Percentiles rank a stretch among this genome's conserved stretches.
Evolutionary conservation across 1,140 invertebrate genomes (phyloP).

Genomic region (Heliconius melpomene): DNA sequence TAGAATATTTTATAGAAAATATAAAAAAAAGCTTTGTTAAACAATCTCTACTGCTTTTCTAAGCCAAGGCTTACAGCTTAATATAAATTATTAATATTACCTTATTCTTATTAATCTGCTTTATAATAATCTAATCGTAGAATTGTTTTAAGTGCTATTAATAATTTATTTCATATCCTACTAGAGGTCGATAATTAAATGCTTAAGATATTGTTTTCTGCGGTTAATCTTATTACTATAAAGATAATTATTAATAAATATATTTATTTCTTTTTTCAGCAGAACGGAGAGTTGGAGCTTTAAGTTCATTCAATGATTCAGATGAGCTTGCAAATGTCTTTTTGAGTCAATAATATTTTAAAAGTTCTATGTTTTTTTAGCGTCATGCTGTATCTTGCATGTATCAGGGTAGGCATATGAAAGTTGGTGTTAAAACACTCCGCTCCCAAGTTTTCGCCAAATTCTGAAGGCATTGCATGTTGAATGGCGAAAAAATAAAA

Average conservation of each 20-base stretch:
- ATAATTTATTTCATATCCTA: not conserved
- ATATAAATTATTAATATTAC: not conserved
- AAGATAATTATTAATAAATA: not conserved
- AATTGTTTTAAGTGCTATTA: not conserved
- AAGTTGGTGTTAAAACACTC: too few relatives aligned
- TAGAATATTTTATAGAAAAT: not conserved
- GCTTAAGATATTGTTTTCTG: slow-evolving; percentile 4
- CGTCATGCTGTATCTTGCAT: too few relatives aligned
- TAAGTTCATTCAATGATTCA: too few relatives aligned
- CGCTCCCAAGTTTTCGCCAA: too few relatives aligned
- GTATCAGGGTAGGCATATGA: too few relatives aligned
- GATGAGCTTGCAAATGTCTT: too few relatives aligned
- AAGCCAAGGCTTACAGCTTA: not conserved
- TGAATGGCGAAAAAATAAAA: too few relatives aligned
- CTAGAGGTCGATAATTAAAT: not conserved
- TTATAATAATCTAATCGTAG: not conserved
- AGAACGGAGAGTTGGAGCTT: too few relatives aligned
- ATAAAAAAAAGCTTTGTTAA: not conserved
- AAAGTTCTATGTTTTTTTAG: too few relatives aligned
- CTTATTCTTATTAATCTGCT: not conserved
- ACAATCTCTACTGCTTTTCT: not conserved
- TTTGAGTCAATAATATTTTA: too few relatives aligned
- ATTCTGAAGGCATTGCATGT: too few relatives aligned
- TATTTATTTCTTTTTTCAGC: too few relatives aligned
- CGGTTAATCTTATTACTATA: not conserved